phyloP scores from a whole-genome alignment of 2,797 vertebrate genomes.

The Nannoperca obscura region DNA sequence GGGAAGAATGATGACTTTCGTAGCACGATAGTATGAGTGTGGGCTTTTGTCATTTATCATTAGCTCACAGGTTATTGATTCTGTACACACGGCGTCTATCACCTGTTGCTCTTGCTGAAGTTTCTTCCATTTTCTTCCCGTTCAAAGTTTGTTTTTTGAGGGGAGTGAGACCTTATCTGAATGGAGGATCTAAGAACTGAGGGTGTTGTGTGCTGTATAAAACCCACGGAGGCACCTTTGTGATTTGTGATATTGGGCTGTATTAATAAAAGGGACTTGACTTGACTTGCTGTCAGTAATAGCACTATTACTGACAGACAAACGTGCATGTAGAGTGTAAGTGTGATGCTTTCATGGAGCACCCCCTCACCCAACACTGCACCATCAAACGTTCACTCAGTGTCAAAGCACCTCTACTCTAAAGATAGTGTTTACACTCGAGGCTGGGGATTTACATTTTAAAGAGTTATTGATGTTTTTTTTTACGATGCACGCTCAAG shows the following conservation, averaged over 20 bases:
- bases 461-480: slow-evolving; percentile 29
- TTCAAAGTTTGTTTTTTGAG: too few relatives aligned
- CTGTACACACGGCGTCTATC: too few relatives aligned
- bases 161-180: too few relatives aligned
- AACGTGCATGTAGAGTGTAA: background rate
- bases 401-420: slow-evolving; percentile 15
- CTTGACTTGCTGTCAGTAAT: background rate
- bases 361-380: background rate
- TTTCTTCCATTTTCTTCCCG: too few relatives aligned
- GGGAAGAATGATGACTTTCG: background rate
- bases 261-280: too few relatives aligned
- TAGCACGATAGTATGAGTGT: background rate
- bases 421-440: slow-evolving; percentile 1
- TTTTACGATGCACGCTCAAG: background rate
- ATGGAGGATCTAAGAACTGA: too few relatives aligned
- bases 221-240: too few relatives aligned
- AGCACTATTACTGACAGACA: background rate
- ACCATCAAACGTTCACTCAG: background rate
- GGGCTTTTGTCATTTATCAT: background rate
- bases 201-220: too few relatives aligned
- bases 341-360: slow-evolving; percentile 3
- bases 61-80: background rate
- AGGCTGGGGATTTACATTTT: slow-evolving; percentile 35
- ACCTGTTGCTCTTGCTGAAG: too few relatives aligned
- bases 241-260: too few relatives aligned